Base-by-base conservation (phyloP, 2,888 invertebrate genomes). In the Scaptomyza tumidula region DNA sequence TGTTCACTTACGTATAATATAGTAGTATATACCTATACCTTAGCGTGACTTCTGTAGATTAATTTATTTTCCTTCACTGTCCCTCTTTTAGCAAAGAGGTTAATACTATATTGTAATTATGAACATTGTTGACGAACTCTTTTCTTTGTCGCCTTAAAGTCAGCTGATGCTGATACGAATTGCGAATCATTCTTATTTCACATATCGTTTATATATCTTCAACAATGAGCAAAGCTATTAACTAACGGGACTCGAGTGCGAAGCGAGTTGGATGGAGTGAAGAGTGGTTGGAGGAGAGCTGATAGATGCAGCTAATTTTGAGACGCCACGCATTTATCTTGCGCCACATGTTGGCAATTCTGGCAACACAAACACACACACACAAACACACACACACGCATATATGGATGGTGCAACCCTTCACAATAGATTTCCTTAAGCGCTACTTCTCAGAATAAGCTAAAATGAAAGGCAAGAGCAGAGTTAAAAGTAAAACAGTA, bases 241-340 rank as follows among this genome's bases (percentile, higher is more conserved):
- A 7, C 29, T 1, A 29, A 50, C 44, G 24, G 24, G 5, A 60
- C 31, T 43, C 16, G 52, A 64, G 39, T 37, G 3, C 3, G 24
- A 24, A 24, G 24, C 4, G 27, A 19, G 27, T 41, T 24, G n/a
- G n/a, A n/a, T n/a, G n/a, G n/a, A 31, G 31, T 31, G 16, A 10
- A 33, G 33, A 33, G 33, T 3, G 33, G 10, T 6, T 49, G 0
- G 14, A 6, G 24, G 45, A 6, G 3, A 14, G 62, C 57, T 77
- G 67, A 74, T 61, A 61, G 66, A 75, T 31, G 46, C 39, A 67
- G 68, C 75, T 71, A 78, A 78, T 78, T 77, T 63, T 68, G 64
- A 66, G 72, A 69, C 63, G 62, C 60, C 58, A 49, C 56, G 72
- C 75, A 78, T 78, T 78, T 78, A 75, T 78, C 75, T 78, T 78